phyloP scores from a whole-genome alignment of 2,888 invertebrate species.

The Sialis fuliginosa region DNA sequence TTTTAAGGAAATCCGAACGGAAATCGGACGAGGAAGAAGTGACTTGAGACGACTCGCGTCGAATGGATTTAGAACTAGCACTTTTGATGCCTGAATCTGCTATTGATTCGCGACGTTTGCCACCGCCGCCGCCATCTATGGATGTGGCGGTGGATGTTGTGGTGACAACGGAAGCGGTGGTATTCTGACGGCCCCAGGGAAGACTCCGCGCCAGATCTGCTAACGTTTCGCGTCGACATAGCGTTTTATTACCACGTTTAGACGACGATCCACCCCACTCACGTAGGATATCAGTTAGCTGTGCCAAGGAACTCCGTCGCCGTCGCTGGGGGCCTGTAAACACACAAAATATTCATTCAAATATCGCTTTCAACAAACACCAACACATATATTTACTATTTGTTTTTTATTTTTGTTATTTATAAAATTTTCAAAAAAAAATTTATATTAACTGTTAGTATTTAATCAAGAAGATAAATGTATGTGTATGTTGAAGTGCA shows the following conservation, averaged over 20 bases:
- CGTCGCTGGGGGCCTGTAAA: constrained; percentile 41
- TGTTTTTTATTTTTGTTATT: background rate
- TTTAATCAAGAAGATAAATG: background rate
- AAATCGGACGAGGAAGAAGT: constrained; percentile 43
- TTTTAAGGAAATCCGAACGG: constrained; percentile 49
- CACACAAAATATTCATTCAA: background rate
- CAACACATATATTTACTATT: background rate
- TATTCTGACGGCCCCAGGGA: constrained; percentile 58
- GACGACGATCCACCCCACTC: constrained; percentile 57
- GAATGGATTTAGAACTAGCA: constrained; percentile 43
- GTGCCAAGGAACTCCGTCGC: constrained; percentile 70
- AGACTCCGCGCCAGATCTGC: constrained; percentile 73
- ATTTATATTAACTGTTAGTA: background rate
- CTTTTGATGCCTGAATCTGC: constrained; percentile 69
- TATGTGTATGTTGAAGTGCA: too few relatives aligned
- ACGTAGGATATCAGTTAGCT: constrained; percentile 70
- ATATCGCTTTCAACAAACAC: background rate
- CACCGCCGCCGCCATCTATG: constrained; percentile 22
- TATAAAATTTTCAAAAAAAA: background rate
- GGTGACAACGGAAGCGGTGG: constrained; percentile 25
- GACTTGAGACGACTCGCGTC: constrained; percentile 49
- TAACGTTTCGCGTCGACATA: constrained; percentile 69
- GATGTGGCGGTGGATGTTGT: constrained; percentile 15
- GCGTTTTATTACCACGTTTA: constrained; percentile 34
- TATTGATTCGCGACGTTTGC: constrained; percentile 69